Evolutionary conservation across 2,888 invertebrate genomes (phyloP).

Genomic region (Erannis defoliaria): DNA sequence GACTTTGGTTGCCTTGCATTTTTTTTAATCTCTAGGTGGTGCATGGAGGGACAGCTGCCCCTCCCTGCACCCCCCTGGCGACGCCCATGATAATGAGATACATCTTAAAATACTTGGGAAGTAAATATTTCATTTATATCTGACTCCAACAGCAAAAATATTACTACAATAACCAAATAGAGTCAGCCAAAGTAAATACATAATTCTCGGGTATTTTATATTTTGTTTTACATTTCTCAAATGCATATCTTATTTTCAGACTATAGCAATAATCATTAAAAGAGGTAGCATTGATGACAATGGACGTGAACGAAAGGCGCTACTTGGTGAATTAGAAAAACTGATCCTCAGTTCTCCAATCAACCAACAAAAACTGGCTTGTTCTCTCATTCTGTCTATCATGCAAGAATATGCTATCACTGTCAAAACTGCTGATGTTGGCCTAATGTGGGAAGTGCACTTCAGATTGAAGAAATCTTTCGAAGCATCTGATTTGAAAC

Average conservation of each 20-base stretch:
- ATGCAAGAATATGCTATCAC: slow-evolving; percentile 96
- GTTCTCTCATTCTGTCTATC: slow-evolving; percentile 92
- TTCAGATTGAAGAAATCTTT: slow-evolving; percentile 94
- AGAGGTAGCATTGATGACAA: slow-evolving; percentile 92
- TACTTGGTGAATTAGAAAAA: slow-evolving; percentile 91
- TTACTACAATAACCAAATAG: no score
- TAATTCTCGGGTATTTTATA: no score
- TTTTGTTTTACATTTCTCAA: neutral
- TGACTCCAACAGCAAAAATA: no score
- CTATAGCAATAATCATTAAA: slow-evolving; percentile 95
- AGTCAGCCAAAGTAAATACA: no score
- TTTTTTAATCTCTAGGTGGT: no score
- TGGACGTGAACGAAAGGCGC: slow-evolving; percentile 88
- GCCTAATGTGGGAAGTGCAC: slow-evolving; percentile 95
- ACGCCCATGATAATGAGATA: no score
- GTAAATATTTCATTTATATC: no score
- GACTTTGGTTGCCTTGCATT: no score
- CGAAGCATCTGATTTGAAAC: slow-evolving; percentile 92
- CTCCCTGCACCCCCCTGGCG: no score
- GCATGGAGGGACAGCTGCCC: no score
- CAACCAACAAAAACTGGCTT: slow-evolving; percentile 92
- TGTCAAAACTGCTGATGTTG: slow-evolving; percentile 94
- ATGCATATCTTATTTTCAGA: slow-evolving; percentile 75
- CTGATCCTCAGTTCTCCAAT: slow-evolving; percentile 94
- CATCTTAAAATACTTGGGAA: no score